Evolutionary conservation across 2,888 invertebrate species (phyloP).

Genomic region (Agonopterix subpropinquella): DNA sequence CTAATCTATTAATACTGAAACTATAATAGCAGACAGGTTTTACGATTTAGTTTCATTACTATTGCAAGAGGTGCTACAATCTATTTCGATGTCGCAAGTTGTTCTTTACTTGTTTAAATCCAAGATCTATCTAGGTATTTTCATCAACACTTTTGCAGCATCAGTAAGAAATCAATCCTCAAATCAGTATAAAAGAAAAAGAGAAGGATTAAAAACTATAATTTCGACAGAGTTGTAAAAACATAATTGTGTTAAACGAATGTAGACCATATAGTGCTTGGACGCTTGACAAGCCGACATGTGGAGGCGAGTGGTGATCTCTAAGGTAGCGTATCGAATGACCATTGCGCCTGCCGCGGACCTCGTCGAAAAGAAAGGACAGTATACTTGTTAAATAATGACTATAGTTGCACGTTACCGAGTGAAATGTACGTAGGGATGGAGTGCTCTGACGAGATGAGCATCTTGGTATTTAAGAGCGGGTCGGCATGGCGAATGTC

Average conservation of each 20-base stretch:
- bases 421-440: conserved; percentile 74
- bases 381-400: conserved; percentile 67
- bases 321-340: conserved; percentile 62
- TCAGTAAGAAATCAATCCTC: no score
- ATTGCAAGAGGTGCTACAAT: background rate
- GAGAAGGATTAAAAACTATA: no score
- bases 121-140: conserved; percentile 1
- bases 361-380: conserved; percentile 72
- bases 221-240: conserved; percentile 12
- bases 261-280: conserved; percentile 27
- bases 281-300: conserved; percentile 14
- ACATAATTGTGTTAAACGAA: conserved; percentile 20
- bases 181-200: no score
- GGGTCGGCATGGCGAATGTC: conserved; percentile 66
- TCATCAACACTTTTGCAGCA: no score
- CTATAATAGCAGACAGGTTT: conserved; percentile 16
- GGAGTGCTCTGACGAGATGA: conserved; percentile 71
- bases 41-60: conserved; percentile 13
- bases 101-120: background rate
- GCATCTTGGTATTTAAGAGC: conserved; percentile 72
- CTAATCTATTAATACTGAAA: background rate
- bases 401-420: conserved; percentile 65
- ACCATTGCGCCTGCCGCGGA: conserved; percentile 32
- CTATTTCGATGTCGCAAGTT: background rate
- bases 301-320: conserved; percentile 42